Base-by-base conservation (phyloP, 2,888 invertebrate species). In the Cistogaster globosa region DNA sequence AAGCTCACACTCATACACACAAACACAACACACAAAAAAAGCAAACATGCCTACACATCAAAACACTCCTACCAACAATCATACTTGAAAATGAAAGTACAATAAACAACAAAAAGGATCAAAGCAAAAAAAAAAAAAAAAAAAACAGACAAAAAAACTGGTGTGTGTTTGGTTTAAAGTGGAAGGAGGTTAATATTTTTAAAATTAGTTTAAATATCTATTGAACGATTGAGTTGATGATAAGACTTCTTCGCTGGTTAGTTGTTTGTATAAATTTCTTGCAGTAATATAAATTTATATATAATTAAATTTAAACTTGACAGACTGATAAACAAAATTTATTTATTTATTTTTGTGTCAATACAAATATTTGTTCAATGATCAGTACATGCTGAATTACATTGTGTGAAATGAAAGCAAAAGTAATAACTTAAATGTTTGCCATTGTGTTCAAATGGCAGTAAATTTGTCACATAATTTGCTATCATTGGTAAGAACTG, bases 271-370 rank as follows among this genome's bases (percentile, higher is more conserved):
- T 18, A 63, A 48, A 63, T 26, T 48, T 63, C 63, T 63, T 36
- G 18, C 22, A 72, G 72, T 72, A 62, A 68, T 74, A 74, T 38
- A 68, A 75, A 65, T 84, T 84, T 72, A 55, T 72, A 81, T 84
- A 77, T 68, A 74, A 81, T 84, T 84, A 74, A 84, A 77, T 84
- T 81, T 45, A 36, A 81, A 63, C 81, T 74, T 63, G 84, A 72
- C 72, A 79, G 77, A 22, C 57, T 57, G 51, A 71, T 42, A 71
- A 12, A 65, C 18, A 58, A 51, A 42, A 84, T 60, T 67, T 42
- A 48, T 55, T 67, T 42, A 48, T 55, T 22, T 32, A 18, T 53
- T 18, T 58, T 62, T 45, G 45, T 32, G 32, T 8, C 32, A 32
- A 55, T 48, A 20, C 22, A 36, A 36, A 67, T 8, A 63, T 62